Conservation (phyloP, 1,140 invertebrate species). For the Anagrus nilaparvatae region DNA sequence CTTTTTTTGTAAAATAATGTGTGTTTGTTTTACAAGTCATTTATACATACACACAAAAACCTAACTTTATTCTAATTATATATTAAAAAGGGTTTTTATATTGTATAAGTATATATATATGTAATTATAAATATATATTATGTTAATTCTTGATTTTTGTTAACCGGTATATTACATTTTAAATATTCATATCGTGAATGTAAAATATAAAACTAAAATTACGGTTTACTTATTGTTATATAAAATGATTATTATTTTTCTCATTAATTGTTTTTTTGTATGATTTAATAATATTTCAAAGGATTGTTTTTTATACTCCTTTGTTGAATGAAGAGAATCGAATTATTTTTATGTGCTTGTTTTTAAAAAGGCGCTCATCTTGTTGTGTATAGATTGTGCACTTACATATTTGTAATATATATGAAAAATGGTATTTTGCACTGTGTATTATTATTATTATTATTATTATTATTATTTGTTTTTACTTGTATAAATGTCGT, state of each 20-base stretch:
- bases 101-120: neutral
- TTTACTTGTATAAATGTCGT: conserved; percentile 28
- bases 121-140: neutral
- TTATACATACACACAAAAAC: too few species aligned
- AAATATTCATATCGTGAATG: conserved; percentile 4
- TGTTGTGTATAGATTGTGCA: conserved; percentile 35
- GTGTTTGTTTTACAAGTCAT: too few species aligned
- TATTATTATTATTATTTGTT: too few species aligned
- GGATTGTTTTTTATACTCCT: conserved; percentile 17
- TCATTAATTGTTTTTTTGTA: conserved; percentile 7
- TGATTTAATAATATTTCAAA: conserved; percentile 17
- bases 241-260: conserved; percentile 7
- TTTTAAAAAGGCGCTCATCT: too few species aligned
- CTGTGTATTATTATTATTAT: conserved; percentile 26
- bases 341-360: too few species aligned
- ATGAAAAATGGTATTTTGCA: conserved; percentile 26
- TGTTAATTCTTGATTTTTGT: neutral
- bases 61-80: too few species aligned
- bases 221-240: too few species aligned
- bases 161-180: neutral
- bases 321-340: too few species aligned
- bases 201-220: too few species aligned
- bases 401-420: conserved; percentile 25
- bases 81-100: neutral
- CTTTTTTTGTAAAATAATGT: too few species aligned